Base-by-base conservation (phyloP, 2,888 invertebrate genomes). In the Scaptomyza cyrtandrae region DNA sequence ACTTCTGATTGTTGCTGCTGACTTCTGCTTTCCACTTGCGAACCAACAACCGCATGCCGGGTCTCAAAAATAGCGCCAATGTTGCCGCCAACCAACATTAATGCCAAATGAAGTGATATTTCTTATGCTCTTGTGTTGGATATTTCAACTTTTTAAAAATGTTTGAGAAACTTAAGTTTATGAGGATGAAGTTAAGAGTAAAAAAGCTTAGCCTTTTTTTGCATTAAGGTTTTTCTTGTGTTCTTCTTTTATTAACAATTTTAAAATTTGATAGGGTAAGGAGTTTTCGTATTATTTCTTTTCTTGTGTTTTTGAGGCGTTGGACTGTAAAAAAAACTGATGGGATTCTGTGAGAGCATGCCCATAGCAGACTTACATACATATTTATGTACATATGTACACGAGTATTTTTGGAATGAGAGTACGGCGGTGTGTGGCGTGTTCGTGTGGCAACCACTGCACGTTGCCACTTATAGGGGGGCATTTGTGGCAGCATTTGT, bases 1-100 rank as follows among this genome's bases (percentile, higher is more conserved):
- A 54, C 37, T 43, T 39, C 44, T 27, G 31, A 35, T 43, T 45
- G 58, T 37, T 64, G 44, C 35, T 41, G 59, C 14, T 45, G 29
- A 43, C 33, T 29, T 27, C 19, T 29, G 64, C 45, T 41, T 53
- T 45, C 60, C 71, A 67, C 63, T 78, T 65, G 72, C 73, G 68
- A 63, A 16, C 33, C 43, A 41, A 16, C 4, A 61, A 70, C 78
- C 78, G 58, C 78, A 69, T 59, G 78, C 63, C 58, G 49, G 64
- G 54, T 45, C 60, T 62, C 66, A 66, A 77, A 80, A 78, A 80
- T 77, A 78, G 63, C 81, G 70, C 56, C 80, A 80, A 77, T 73
- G 81, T 60, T 54, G 78, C 37, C 69, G 68, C 45, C 61, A 64
- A 45, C 45, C 61, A 64, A 45, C 59, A 58, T 49, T 56, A 69